phyloP scores from a whole-genome alignment of 1,140 invertebrate species.

The Palaemon carinicauda region DNA sequence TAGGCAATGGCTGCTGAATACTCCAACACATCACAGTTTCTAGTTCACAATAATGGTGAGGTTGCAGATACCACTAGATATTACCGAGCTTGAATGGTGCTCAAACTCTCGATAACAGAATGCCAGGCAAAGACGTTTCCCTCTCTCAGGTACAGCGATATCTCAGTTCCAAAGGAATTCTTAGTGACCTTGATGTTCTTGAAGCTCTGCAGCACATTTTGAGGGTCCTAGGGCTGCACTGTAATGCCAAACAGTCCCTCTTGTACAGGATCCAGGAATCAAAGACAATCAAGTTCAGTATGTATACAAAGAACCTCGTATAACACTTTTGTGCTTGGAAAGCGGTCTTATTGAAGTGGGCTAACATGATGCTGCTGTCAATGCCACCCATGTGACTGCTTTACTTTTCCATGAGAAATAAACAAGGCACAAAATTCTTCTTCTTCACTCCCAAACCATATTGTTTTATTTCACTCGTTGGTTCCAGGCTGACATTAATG shows the following conservation, averaged over 20 bases:
- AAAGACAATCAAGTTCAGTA: slow-evolving; percentile 7
- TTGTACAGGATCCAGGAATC: slow-evolving; percentile 32
- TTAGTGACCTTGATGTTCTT: not conserved
- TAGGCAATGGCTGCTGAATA: too few species aligned
- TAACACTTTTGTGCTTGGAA: slow-evolving; percentile 17
- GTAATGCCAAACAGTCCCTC: slow-evolving; percentile 5
- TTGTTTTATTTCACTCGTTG: slow-evolving; percentile 55
- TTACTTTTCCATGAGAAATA: slow-evolving; percentile 61
- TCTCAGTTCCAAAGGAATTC: not conserved
- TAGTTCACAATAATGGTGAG: too few species aligned
- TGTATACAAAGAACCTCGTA: slow-evolving; percentile 21
- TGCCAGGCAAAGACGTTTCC: too few species aligned
- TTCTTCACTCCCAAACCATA: slow-evolving; percentile 30
- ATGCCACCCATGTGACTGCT: slow-evolving; percentile 61
- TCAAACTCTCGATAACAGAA: too few species aligned
- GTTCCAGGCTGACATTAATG: slow-evolving; percentile 61
- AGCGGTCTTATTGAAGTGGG: slow-evolving; percentile 36
- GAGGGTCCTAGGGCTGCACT: not conserved
- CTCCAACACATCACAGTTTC: too few species aligned
- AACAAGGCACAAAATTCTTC: slow-evolving; percentile 59
- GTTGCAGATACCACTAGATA: too few species aligned
- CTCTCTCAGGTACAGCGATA: not conserved
- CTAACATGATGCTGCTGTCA: slow-evolving; percentile 38
- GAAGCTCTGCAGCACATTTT: not conserved
- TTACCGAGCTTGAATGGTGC: too few species aligned